Evolutionary conservation across 2,888 invertebrate species (phyloP), one percentile per base, ranked within the genome.

Genomic region (Aromia moschata): DNA sequence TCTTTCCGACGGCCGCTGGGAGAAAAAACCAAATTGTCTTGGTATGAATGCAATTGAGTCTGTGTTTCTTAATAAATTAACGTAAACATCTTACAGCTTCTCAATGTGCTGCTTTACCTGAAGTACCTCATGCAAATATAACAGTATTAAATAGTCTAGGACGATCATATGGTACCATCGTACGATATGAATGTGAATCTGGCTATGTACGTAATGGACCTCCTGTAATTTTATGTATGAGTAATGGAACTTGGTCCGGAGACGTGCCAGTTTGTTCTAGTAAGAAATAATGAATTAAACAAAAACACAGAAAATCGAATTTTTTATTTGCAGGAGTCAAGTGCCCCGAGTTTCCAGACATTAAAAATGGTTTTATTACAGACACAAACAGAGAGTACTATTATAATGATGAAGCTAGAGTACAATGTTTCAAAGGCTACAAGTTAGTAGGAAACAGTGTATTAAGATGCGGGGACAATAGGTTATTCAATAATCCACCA

Each of bases 201-300:
- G 96, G 96, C 1, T 96, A 94, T 75, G 89, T 93, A 54, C 86
- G 96, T 67, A 89, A 87, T 68, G 96, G 96, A 20, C 91, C 92
- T 75, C 96, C 96, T 11, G 95, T 95, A 2, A 86, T 96, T 37
- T 86, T 94, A 31, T 96, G 96, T 78, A 95, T 95, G 94, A 95
- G 94, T 75, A 95, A 96, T 75, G 96, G 96, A 47, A 94, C 95
- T 7, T 96, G 96, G 96, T 95, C 95, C 59, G 94, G 93, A 58
- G 89, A 92, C 68, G 93, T 95, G 2, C 96, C 96, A 1, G 88
- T 89, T 2, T 96, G 96, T 79, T 87, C 92, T 30, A 87, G 94
- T 82, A 84, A 83, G 84, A 36, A 0, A 25, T 1, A 44, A 33
- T 45, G 10, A 25, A 25, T 5, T 25, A 25, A 25, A 4, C 25